A percentile compares a stretch with the other conserved stretches of the same genome.
These are phyloP conservation scores for Myiotriccus ornatus DNA, from an alignment of 2,797 vertebrate genomes.

Conservation along the genomic window DNA sequence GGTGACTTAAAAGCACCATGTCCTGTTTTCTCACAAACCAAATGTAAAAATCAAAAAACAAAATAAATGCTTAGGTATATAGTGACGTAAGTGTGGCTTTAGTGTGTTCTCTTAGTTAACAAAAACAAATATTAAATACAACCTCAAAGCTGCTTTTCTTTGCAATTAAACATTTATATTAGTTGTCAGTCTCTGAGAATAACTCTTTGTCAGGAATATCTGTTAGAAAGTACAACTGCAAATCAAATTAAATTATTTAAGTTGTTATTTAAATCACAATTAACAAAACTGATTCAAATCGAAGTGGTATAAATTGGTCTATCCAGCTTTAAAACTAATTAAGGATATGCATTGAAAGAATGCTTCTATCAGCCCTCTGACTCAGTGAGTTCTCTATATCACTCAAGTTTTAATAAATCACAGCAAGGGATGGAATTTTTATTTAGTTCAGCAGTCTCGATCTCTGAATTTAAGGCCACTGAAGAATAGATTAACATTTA, in stretches of 20 bases:
- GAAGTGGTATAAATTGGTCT: neutral
- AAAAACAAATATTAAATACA: neutral
- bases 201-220: neutral
- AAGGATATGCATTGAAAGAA: conserved; percentile 6
- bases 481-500: conserved; percentile 49
- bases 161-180: neutral
- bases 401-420: conserved; percentile 23
- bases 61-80: neutral
- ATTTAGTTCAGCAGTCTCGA: neutral
- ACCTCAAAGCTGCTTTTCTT: neutral
- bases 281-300: conserved; percentile 18
- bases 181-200: neutral
- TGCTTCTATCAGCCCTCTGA: neutral
- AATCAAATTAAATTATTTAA: neutral
- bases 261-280: conserved; percentile 9
- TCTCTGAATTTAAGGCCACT: conserved; percentile 16
- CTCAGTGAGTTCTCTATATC: neutral
- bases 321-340: conserved; percentile 21
- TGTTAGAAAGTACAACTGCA: neutral
- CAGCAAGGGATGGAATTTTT: neutral
- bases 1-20: neutral
- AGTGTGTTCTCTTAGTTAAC: neutral
- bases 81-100: neutral
- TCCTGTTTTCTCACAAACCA: neutral
- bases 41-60: neutral